These are phyloP conservation scores for Rhagoletis zephyria DNA, from an alignment of 1,140 invertebrate genomes.

Conservation along the genomic window DNA sequence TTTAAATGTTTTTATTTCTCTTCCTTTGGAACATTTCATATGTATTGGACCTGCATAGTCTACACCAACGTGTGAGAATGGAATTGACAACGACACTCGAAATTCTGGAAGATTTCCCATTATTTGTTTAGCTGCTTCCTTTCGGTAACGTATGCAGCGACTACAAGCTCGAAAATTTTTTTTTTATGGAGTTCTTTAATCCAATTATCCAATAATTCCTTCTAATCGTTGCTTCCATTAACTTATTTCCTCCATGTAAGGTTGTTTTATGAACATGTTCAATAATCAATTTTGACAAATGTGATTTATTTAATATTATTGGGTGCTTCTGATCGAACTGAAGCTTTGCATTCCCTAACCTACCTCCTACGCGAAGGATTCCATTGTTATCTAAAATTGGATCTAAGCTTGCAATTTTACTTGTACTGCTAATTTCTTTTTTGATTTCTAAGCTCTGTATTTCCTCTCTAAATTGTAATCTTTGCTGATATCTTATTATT, in stretches of 20 bases:
- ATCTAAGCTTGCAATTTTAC: constrained; percentile 53
- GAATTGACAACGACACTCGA: constrained; percentile 1
- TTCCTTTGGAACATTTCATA: too few relatives aligned
- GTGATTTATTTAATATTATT: constrained; percentile 55
- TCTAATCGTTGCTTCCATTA: constrained; percentile 39
- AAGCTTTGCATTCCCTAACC: constrained; percentile 57
- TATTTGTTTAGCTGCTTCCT: constrained; percentile 52
- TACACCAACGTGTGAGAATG: background rate
- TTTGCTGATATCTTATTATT: constrained; percentile 31
- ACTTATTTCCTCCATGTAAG: constrained; percentile 46
- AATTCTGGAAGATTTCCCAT: constrained; percentile 53
- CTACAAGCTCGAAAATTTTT: constrained; percentile 15
- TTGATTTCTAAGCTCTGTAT: constrained; percentile 14
- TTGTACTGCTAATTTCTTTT: constrained; percentile 6
- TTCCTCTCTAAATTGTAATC: constrained; percentile 43
- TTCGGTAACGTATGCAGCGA: constrained; percentile 39
- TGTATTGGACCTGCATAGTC: too few relatives aligned
- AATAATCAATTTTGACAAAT: constrained; percentile 62
- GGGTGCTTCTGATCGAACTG: constrained; percentile 58
- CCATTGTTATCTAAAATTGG: constrained; percentile 60
- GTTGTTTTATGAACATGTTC: constrained; percentile 59
- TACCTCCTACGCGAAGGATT: constrained; percentile 62
- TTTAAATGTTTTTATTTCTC: background rate
- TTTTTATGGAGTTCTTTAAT: constrained; percentile 31
- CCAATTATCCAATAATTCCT: constrained; percentile 54